phyloP scores from a whole-genome alignment of 2,888 invertebrate genomes.

The Ametastegia equiseti region DNA sequence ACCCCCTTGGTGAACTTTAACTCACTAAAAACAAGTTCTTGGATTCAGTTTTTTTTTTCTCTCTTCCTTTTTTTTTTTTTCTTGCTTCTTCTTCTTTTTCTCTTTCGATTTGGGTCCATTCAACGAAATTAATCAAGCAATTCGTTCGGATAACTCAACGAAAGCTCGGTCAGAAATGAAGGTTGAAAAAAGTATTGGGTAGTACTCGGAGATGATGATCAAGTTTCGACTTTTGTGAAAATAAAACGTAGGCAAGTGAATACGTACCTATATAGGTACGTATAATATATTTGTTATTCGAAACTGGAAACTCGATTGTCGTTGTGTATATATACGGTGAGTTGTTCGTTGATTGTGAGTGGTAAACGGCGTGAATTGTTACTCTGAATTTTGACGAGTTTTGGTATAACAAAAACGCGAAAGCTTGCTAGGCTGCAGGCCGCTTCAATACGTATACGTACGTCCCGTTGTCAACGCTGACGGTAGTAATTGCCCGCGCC shows the following conservation, averaged over 20 bases:
- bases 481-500: background rate
- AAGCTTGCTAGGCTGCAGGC: too few species aligned
- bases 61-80: background rate
- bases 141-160: background rate
- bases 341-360: conserved; percentile 9
- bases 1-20: background rate
- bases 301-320: background rate
- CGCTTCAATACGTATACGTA: background rate
- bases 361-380: conserved; percentile 12
- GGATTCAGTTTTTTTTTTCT: background rate
- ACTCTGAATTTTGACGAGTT: conserved; percentile 13
- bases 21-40: conserved; percentile 9
- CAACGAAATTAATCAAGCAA: conserved; percentile 13
- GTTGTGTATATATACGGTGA: background rate
- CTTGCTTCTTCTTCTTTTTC: background rate
- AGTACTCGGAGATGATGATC: background rate
- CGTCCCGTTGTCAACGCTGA: background rate
- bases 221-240: conserved; percentile 7
- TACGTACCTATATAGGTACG: too few species aligned
- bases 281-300: conserved; percentile 8
- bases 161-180: background rate
- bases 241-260: too few species aligned
- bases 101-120: background rate
- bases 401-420: conserved; percentile 12
- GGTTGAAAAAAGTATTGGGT: background rate